A percentile compares a stretch with the other conserved stretches of the same genome.
These are phyloP conservation scores for Clanis bilineata DNA, from an alignment of 2,888 invertebrate genomes.

Conservation along the genomic window DNA sequence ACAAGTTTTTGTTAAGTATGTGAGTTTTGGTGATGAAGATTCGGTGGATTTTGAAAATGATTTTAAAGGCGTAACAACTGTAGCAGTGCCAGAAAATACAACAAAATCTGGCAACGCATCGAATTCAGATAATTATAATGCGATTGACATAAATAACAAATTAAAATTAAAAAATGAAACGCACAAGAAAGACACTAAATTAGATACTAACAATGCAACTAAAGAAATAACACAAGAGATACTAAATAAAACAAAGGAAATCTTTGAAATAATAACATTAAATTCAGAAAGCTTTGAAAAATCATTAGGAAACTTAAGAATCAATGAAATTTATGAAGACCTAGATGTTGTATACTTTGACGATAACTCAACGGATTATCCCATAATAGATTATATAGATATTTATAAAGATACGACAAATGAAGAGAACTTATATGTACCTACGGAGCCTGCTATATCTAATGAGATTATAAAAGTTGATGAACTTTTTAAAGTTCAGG, in stretches of 20 bases:
- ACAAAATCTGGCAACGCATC: neutral
- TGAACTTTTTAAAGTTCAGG: slow-evolving; percentile 20
- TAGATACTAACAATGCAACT: neutral
- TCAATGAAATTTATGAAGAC: slow-evolving; percentile 45
- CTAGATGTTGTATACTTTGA: slow-evolving; percentile 38
- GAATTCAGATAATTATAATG: neutral
- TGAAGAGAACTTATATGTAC: slow-evolving; percentile 45
- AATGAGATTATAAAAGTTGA: slow-evolving; percentile 19
- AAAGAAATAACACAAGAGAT: neutral
- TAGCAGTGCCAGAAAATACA: neutral
- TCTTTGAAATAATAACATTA: neutral
- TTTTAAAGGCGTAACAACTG: neutral
- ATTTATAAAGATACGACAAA: slow-evolving; percentile 68
- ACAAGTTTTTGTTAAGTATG: slow-evolving; percentile 4
- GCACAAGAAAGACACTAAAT: neutral
- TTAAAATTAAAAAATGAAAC: neutral
- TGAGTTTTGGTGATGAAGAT: neutral
- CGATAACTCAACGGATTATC: slow-evolving; percentile 63
- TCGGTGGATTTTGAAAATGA: neutral
- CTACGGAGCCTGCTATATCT: slow-evolving; percentile 17
- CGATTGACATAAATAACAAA: neutral
- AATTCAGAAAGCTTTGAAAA: slow-evolving; percentile 15
- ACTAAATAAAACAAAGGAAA: neutral
- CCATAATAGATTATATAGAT: slow-evolving; percentile 63
- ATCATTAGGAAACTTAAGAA: slow-evolving; percentile 26